These are phyloP conservation scores for Bedellia somnulentella DNA, from an alignment of 2,888 invertebrate genomes.

Conservation along the genomic window DNA sequence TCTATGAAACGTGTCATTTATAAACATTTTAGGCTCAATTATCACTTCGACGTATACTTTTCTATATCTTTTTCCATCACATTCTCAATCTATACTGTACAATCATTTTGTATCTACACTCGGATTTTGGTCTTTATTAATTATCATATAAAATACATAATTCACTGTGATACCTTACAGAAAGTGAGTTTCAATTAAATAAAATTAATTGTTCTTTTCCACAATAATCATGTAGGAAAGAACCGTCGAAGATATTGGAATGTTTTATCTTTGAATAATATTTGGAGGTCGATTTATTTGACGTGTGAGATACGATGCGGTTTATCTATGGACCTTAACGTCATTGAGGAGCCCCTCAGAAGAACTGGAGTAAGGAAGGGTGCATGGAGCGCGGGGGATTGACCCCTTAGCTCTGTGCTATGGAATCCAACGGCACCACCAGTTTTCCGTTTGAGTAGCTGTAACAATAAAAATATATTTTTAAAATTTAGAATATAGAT, in stretches of 20 bases:
- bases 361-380: conserved; percentile 40
- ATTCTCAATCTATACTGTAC: too few species aligned
- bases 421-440: conserved; percentile 63
- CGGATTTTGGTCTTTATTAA: conserved; percentile 4
- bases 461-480: conserved; percentile 30
- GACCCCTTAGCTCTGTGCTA: conserved; percentile 56
- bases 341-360: conserved; percentile 35
- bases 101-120: conserved; percentile 5
- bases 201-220: too few species aligned
- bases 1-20: conserved; percentile 53
- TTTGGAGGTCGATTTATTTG: not conserved
- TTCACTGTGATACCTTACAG: too few species aligned
- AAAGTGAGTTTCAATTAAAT: too few species aligned
- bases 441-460: conserved; percentile 61
- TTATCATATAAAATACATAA: conserved; percentile 1
- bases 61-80: conserved; percentile 15
- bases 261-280: conserved; percentile 3
- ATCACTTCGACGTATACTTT: conserved; percentile 57
- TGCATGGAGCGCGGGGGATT: conserved; percentile 24
- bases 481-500: conserved; percentile 1
- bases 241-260: too few species aligned
- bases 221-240: too few species aligned
- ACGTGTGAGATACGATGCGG: not conserved
- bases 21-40: conserved; percentile 53
- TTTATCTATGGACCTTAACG: conserved; percentile 11